Evolutionary conservation across 2,797 vertebrate genomes (phyloP).

Genomic region (Falco cherrug): DNA sequence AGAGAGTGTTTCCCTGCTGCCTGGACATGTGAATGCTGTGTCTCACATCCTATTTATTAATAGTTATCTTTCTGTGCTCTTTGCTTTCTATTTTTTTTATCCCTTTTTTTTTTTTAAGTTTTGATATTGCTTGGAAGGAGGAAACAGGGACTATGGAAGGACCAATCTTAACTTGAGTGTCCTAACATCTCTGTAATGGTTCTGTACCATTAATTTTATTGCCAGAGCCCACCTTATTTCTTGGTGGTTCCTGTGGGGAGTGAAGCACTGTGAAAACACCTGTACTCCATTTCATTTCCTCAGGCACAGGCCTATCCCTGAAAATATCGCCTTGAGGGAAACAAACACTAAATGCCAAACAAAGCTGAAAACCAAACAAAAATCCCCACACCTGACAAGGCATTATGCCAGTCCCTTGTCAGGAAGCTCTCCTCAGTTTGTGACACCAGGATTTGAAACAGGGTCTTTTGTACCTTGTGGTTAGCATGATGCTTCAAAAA

Average conservation of each 20-base stretch:
- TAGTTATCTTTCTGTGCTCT: neutral
- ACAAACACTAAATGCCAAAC: neutral
- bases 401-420: neutral
- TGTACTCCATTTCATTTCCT: neutral
- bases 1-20: neutral
- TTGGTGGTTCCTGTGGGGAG: neutral
- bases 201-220: neutral
- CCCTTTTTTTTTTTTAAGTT: neutral
- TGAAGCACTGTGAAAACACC: neutral
- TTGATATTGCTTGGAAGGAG: neutral
- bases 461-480: neutral
- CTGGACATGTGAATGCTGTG: neutral
- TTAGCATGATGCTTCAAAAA: neutral
- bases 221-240: neutral
- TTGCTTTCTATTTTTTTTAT: neutral
- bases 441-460: slow-evolving; percentile 36
- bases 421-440: neutral
- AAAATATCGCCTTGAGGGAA: neutral
- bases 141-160: neutral
- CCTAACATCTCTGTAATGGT: neutral
- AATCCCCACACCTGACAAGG: neutral
- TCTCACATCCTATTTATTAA: neutral
- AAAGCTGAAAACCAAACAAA: neutral
- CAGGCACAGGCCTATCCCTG: neutral
- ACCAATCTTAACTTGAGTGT: neutral